A percentile compares a stretch with the other conserved stretches of the same genome.
These are phyloP conservation scores for Parelbella ahira DNA, from an alignment of 2,888 invertebrate species.

Conservation along the genomic window DNA sequence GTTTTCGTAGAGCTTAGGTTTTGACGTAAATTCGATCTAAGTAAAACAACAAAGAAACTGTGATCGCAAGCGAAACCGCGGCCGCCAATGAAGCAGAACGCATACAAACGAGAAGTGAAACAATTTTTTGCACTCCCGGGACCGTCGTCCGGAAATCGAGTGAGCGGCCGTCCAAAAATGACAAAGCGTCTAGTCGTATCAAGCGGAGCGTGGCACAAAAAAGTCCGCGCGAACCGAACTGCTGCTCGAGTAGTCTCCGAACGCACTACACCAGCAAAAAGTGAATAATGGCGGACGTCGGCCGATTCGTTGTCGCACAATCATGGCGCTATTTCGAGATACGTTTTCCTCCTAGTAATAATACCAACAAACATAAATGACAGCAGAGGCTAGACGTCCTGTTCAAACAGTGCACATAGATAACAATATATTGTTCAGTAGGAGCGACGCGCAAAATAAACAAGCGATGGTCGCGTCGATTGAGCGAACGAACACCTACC, in stretches of 20 bases:
- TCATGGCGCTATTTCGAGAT: slow-evolving; percentile 67
- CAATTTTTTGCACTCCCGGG: slow-evolving; percentile 27
- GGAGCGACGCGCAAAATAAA: slow-evolving; percentile 18
- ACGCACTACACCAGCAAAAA: slow-evolving; percentile 52
- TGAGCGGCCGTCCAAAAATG: slow-evolving; percentile 54
- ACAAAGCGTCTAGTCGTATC: slow-evolving; percentile 51
- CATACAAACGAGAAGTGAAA: slow-evolving; percentile 32
- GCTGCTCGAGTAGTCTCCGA: no score
- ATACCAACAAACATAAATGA: slow-evolving; percentile 53
- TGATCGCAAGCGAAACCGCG: not conserved
- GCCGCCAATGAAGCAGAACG: slow-evolving; percentile 32
- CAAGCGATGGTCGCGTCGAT: slow-evolving; percentile 5
- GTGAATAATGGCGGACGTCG: slow-evolving; percentile 55
- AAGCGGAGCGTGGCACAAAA: slow-evolving; percentile 53
- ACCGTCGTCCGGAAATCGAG: slow-evolving; percentile 45
- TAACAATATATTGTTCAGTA: slow-evolving; percentile 5
- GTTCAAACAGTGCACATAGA: slow-evolving; percentile 6
- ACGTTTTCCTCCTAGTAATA: slow-evolving; percentile 67
- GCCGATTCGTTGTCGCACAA: slow-evolving; percentile 50
- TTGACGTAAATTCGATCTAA: no score
- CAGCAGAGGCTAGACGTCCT: slow-evolving; percentile 39
- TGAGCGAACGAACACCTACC: no score
- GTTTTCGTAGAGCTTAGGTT: no score
- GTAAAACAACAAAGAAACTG: no score
- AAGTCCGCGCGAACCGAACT: slow-evolving; percentile 52